Base-by-base conservation (phyloP, 1,140 invertebrate species). In the Ylistrum balloti region DNA sequence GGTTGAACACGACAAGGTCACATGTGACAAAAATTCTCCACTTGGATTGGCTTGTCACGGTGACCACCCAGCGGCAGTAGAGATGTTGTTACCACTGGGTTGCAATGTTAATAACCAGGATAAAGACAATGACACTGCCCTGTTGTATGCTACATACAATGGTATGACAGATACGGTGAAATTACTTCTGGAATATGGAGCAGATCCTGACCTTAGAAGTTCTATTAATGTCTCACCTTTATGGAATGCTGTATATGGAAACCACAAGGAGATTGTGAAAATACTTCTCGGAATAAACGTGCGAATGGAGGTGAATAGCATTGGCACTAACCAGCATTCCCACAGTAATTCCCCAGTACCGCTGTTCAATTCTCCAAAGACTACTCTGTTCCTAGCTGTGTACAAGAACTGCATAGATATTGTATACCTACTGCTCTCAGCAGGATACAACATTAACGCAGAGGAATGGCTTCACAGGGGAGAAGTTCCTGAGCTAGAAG, bases 71-170 rank as follows among this genome's bases (percentile, higher is more conserved):
- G 20, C 74, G 22, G 90, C 94, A 2, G 86, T 94, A 17, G 91
- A 95, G 28, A 88, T 93, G 22, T 90, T 95, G n/a, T 86, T 95
- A 22, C 91, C 93, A 3, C 89, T 93, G 7, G 93, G 94, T 33
- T 95, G 95, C 93, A 92, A 94, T 33, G 93, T 95, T 0, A 95
- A 95, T 90, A 95, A 94, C 89, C 86, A 88, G 7, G 95, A 95
- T 90, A 94, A 94, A 38, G 95, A 95, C 86, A 32, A 87, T 7
- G 95, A 95, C 86, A 95, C 95, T 11, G 91, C 95, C 5, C 86
- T 95, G 7, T 93, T 93, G 86, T 95, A 94, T 92, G 95, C 95
- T 45, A 87, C 95, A 13, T 95, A 93, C 85, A 95, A 95, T 88
- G 93, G 93, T 13, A 93, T 94, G 88, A 41, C 90, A 33, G 89